These are phyloP conservation scores for Camponotus vicinus DNA, from an alignment of 1,140 invertebrate species.

Conservation along the genomic window DNA sequence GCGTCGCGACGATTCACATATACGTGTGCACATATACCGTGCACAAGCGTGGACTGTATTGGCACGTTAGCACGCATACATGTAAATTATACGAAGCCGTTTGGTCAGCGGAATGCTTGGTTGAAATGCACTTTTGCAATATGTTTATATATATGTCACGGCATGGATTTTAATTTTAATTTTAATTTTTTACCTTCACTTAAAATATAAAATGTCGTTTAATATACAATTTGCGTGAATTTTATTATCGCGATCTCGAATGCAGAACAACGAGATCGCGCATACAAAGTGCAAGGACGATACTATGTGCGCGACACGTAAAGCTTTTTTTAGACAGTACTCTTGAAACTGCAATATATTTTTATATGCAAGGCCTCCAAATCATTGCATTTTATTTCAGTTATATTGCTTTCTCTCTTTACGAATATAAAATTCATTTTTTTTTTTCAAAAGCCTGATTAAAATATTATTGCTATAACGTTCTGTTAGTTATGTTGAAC, in stretches of 20 bases:
- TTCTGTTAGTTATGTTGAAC: no score
- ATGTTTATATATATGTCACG: not conserved
- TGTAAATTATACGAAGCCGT: conserved; percentile 29
- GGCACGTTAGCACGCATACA: not conserved
- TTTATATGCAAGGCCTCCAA: not conserved
- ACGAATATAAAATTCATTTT: not conserved
- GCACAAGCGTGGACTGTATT: not conserved
- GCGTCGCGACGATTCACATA: not conserved
- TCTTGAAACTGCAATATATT: conserved; percentile 27
- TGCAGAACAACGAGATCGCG: not conserved
- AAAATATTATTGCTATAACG: not conserved
- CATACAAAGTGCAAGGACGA: conserved; percentile 43
- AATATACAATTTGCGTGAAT: not conserved
- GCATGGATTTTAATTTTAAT: not conserved
- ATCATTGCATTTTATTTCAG: conserved; percentile 4
- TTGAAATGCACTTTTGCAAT: conserved; percentile 11
- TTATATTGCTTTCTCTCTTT: not conserved
- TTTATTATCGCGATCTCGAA: not conserved
- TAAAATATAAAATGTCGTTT: not conserved
- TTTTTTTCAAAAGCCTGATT: not conserved
- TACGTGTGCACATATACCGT: no score
- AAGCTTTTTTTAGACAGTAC: conserved; percentile 43
- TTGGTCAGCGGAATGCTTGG: conserved; percentile 2
- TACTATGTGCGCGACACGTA: not conserved
- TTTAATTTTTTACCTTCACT: not conserved